Evolutionary conservation across 2,888 invertebrate genomes (phyloP).

Genomic region (Eupithecia vulgata): DNA sequence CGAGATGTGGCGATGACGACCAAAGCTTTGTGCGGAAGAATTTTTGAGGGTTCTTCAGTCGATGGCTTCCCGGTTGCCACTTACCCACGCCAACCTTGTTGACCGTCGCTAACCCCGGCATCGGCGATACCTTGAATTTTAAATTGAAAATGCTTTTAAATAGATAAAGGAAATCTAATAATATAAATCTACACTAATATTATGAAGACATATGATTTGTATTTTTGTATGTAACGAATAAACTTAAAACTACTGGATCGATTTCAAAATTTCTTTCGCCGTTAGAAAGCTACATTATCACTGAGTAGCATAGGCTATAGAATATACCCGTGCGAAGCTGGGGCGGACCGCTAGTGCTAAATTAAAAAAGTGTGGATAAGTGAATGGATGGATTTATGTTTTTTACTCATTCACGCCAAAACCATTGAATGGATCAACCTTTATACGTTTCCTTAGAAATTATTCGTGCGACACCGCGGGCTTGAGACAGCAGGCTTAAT

Average conservation of each 20-base stretch:
- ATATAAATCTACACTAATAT: no score
- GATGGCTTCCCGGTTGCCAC: conserved; percentile 68
- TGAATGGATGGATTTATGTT: not conserved
- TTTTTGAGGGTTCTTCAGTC: conserved; percentile 74
- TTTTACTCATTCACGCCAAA: not conserved
- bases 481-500: no score
- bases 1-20: conserved; percentile 41
- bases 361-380: not conserved
- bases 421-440: not conserved
- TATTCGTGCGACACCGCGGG: no score
- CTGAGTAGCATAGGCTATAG: no score
- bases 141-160: conserved; percentile 5
- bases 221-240: no score
- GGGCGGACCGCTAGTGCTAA: no score
- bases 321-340: no score
- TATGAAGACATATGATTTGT: no score
- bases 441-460: no score
- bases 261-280: no score
- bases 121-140: conserved; percentile 31
- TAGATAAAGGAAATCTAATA: not conserved
- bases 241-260: no score
- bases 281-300: no score
- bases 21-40: conserved; percentile 69
- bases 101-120: conserved; percentile 42
- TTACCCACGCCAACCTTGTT: conserved; percentile 75